Evolutionary conservation across 2,888 invertebrate genomes (phyloP), one percentile per base, ranked within the genome.

Genomic region (Augiades crinisus): DNA sequence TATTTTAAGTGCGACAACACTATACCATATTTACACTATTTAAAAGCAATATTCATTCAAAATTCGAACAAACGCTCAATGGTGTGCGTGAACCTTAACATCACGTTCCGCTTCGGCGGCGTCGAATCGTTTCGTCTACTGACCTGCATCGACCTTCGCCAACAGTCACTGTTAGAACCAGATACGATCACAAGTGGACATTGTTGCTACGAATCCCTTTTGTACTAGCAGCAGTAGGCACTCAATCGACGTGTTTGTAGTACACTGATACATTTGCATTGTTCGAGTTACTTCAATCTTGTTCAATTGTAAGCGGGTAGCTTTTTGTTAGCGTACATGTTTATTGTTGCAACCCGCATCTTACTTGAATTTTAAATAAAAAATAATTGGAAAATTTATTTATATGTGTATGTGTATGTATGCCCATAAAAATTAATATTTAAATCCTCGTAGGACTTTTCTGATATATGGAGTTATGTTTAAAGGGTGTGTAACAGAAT

Each of bases 131-230:
- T 70, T 61, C 68, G 63, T 63, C 62, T 13, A 40, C 62, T 76
- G 80, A 81, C 81, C 83, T 78, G 78, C 75, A 73, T 68, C 73
- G 78, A 80, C 84, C 83, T 78, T 75, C 75, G 60, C 60, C 60
- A 61, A 65, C 60, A 61, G 66, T 62, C 67, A 57, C 52, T 53
- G 54, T 61, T 62, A 59, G 52, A 59, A 64, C 54, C 50, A 75
- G 76, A 83, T 83, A 71, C 54, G 66, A 82, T 83, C 81, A 59
- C 67, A 77, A 83, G 80, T 78, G 78, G 72, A 57, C 58, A 62
- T 56, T 43, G 43, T 50, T 27, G 41, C 7, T 43, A 6, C 19
- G 21, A 43, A 57, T 59, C 19, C 21, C 34, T 51, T 51, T 51
- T 55, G 27, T 46, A 44, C 41, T 44, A n/a, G n/a, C n/a, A n/a